Base-by-base conservation (phyloP, 2,888 invertebrate genomes). In the Nebria salina region DNA sequence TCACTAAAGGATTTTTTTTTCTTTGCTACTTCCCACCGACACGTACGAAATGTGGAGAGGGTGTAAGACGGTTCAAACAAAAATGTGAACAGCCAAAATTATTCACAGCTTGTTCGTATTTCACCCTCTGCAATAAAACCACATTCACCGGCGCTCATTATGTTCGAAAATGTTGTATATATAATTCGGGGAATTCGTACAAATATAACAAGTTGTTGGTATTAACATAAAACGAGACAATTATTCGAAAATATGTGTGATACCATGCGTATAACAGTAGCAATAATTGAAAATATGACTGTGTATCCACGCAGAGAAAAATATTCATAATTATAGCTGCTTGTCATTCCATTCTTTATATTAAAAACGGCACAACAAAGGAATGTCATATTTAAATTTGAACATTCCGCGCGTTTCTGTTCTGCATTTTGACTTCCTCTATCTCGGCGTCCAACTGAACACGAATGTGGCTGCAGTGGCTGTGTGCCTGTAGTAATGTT, bases 361-460 rank as follows among this genome's bases (percentile, higher is more conserved):
- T 80, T 80, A 80, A 80, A 78, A 80, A 75, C 73, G 80, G 54
- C 68, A 80, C 72, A 68, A 34, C 75, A 75, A 75, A 75, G 75
- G 80, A 80, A 80, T 80, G 80, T 75, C 80, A 80, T 80, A 80
- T 80, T 80, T 80, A 80, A 80, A 80, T 80, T 80, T 80, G 75
- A 80, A 80, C 75, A 80, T 80, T 80, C 80, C 80, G 75, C 72
- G 75, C 80, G 75, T 41, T 75, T 75, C 74, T 79, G 79, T 65
- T 70, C 26, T 25, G 25, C 75, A 64, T 64, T 15, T 42, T 34
- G 75, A 64, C 74, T 54, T 54, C 54, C 13, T 54, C 54, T 54
- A 13, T 54, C 11, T 13, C 54, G 77, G 65, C 42, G 72, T 65
- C 15, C 72, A 74, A 54, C 54, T 8, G 54, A 13, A 54, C 54